Percentiles rank a stretch among this genome's conserved stretches.
Evolutionary conservation across 2,113 vertebrate species (phyloP).

Genomic region (Muscicapa adusta): DNA sequence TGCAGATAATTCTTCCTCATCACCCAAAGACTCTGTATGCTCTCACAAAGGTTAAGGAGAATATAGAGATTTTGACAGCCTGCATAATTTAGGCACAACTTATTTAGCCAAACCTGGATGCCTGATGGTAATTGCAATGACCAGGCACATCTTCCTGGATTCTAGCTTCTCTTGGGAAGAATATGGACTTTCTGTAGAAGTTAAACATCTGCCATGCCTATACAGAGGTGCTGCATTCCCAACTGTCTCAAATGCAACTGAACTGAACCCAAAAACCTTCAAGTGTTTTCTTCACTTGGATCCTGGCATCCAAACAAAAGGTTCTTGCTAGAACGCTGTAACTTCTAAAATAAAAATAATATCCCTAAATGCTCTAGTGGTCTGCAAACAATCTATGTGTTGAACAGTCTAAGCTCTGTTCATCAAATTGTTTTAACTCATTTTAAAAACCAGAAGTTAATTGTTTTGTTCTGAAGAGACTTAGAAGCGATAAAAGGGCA

Average conservation of each 20-base stretch:
- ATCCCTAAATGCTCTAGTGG: not conserved
- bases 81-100: not conserved
- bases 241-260: not conserved
- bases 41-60: not conserved
- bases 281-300: not conserved
- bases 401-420: conserved; percentile 20
- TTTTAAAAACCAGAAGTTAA: conserved; percentile 26
- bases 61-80: not conserved
- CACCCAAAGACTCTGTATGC: not conserved
- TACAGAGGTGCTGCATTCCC: not conserved
- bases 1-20: not conserved
- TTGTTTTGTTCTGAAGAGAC: not conserved
- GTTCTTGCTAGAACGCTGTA: not conserved
- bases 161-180: not conserved
- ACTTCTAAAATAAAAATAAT: conserved; percentile 28
- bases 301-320: conserved; percentile 19
- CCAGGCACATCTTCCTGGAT: not conserved
- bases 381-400: conserved; percentile 47
- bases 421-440: conserved; percentile 29
- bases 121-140: not conserved
- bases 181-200: not conserved
- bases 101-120: not conserved
- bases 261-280: not conserved
- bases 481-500: not conserved
- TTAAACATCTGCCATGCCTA: not conserved